Percentiles rank a stretch among this genome's conserved stretches.
phyloP scores from a whole-genome alignment of 2,888 invertebrate genomes.

The Lasioglossum villosulum region DNA sequence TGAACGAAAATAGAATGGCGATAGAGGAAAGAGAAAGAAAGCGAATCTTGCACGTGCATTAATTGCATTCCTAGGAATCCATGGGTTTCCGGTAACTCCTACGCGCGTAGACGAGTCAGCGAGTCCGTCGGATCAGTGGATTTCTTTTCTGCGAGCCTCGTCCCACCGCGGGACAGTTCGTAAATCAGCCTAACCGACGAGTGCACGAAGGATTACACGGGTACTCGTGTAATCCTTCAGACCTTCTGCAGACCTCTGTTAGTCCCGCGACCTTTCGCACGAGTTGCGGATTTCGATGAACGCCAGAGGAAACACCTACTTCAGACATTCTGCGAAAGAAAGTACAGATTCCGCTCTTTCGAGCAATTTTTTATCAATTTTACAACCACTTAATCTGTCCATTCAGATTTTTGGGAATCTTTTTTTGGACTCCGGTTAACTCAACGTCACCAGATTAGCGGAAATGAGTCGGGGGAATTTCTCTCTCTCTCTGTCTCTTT shows the following conservation, averaged over 20 bases:
- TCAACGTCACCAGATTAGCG: no score
- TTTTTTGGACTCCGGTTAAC: no score
- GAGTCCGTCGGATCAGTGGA: neutral
- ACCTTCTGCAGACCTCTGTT: neutral
- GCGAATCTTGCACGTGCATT: constrained; percentile 34
- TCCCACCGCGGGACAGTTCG: constrained; percentile 7
- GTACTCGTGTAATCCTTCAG: constrained; percentile 4
- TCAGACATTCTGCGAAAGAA: neutral
- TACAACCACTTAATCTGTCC: neutral
- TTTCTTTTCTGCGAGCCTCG: neutral
- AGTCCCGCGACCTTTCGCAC: neutral
- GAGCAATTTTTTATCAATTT: neutral
- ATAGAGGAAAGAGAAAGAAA: neutral
- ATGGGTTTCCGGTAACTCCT: constrained; percentile 44
- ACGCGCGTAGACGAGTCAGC: constrained; percentile 18
- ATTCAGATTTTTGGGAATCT: no score
- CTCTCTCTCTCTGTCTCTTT: no score
- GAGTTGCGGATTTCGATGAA: neutral
- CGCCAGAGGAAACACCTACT: neutral
- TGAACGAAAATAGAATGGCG: neutral
- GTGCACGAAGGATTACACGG: neutral
- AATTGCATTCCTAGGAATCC: constrained; percentile 51
- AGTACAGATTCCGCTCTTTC: neutral
- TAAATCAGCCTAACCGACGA: neutral
- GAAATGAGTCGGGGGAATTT: no score